Evolutionary conservation across 1,140 invertebrate species (phyloP), one percentile per base, ranked within the genome.

Genomic region (Manduca sexta): DNA sequence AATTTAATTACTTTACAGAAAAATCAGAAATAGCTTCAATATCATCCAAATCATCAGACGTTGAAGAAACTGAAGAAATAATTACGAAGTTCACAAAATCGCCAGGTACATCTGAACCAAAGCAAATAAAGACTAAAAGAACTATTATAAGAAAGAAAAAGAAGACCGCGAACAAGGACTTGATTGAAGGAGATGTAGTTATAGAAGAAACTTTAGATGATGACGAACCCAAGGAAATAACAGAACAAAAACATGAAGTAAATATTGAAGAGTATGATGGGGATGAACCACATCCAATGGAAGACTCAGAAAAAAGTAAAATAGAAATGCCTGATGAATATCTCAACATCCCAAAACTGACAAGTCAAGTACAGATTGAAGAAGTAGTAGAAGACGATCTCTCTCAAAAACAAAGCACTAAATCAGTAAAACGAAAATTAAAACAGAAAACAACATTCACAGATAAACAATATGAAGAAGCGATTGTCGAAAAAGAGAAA

Each of bases 1-100:
- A 26, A 5, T 26, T 0, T 0, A 5, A 8, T 26, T 5, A 26
- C 21, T 55, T 72, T 70, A 49, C 68, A 78, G 67, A 79, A 63
- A 44, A 56, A 44, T 33, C 52, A 45, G 51, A 71, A 17, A 48
- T 48, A 35, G 33, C 53, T 10, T 43, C 55, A 15, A 18, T 57
- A 29, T 85, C 83, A 12, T 67, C 76, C 26, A 83, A 77, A 63
- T 69, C 70, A 64, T 82, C 74, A 41, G 79, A 83, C 45, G 55
- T 74, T 42, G 87, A 88, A 76, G 87, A 88, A 82, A 84, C 80
- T 49, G 82, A 88, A 72, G 88, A 89, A 81, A 88, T 88, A 18
- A 66, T 88, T 21, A 88, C 88, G 13, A 88, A 86, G 73, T 89
- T 89, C 54, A 74, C 86, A 59, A 72, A 78, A 61, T 57, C 69